Evolutionary conservation across 2,797 vertebrate species (phyloP).

Genomic region (Poecilia wingei): DNA sequence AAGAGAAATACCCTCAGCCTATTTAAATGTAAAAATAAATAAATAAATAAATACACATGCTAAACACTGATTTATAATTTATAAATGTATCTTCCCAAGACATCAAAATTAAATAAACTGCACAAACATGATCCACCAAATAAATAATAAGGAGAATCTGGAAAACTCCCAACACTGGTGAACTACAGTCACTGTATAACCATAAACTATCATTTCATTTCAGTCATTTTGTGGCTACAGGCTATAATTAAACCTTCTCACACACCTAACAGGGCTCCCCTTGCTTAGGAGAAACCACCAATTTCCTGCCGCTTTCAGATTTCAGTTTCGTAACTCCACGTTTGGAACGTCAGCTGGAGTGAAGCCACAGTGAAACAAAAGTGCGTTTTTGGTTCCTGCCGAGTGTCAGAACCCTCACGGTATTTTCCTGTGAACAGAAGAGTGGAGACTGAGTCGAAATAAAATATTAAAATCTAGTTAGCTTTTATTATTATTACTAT

Average conservation of each 20-base stretch:
- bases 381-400: conserved; percentile 18
- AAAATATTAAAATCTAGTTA: background rate
- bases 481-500: background rate
- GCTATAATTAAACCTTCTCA: conserved; percentile 15
- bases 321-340: conserved; percentile 2
- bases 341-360: conserved; percentile 4
- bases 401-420: conserved; percentile 38
- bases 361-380: conserved; percentile 38
- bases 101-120: background rate
- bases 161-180: background rate
- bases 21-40: conserved; percentile 19
- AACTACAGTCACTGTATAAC: background rate
- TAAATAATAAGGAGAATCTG: background rate
- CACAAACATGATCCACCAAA: conserved; percentile 28
- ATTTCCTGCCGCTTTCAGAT: conserved; percentile 9
- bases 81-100: background rate
- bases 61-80: conserved; percentile 18
- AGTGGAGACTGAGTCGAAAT: conserved; percentile 15
- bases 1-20: conserved; percentile 18
- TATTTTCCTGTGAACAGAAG: conserved; percentile 58
- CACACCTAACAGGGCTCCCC: conserved; percentile 17
- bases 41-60: conserved; percentile 8
- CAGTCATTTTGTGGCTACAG: conserved; percentile 11
- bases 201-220: background rate
- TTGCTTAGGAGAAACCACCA: conserved; percentile 2